Conservation (phyloP, 2,797 vertebrate genomes). For the Diplodus sargus region DNA sequence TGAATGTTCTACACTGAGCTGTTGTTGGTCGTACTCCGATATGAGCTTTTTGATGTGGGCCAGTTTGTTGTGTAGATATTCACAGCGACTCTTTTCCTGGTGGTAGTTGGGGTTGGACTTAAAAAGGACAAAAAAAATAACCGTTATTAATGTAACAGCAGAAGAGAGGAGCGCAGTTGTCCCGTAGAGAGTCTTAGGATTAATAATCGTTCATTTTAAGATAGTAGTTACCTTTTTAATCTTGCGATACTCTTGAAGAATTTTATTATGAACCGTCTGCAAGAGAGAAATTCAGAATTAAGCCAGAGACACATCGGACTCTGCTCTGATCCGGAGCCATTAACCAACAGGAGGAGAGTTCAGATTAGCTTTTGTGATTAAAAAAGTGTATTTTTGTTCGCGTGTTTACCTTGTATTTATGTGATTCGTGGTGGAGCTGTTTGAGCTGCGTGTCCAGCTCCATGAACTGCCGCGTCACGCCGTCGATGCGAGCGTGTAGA, state of each 20-base stretch:
- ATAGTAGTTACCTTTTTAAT: constrained; percentile 91
- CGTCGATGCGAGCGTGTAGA: constrained; percentile 91
- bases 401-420: constrained; percentile 89
- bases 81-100: constrained; percentile 92
- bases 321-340: too few species aligned
- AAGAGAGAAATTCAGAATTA: constrained; percentile 24
- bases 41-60: constrained; percentile 96
- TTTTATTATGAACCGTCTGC: constrained; percentile 92
- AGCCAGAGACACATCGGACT: too few species aligned
- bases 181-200: neutral
- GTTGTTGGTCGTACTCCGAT: constrained; percentile 91
- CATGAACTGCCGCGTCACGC: constrained; percentile 90
- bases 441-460: constrained; percentile 90
- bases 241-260: constrained; percentile 92
- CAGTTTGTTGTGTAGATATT: constrained; percentile 96
- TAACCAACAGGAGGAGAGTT: too few species aligned
- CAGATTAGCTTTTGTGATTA: too few species aligned
- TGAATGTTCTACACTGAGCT: constrained; percentile 73
- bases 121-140: constrained; percentile 1
- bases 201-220: neutral
- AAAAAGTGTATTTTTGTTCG: too few species aligned
- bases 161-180: neutral
- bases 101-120: constrained; percentile 94
- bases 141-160: neutral
- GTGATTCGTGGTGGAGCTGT: constrained; percentile 86